Conservation (phyloP, 2,888 invertebrate genomes). For the Drosophila diplacantha region DNA sequence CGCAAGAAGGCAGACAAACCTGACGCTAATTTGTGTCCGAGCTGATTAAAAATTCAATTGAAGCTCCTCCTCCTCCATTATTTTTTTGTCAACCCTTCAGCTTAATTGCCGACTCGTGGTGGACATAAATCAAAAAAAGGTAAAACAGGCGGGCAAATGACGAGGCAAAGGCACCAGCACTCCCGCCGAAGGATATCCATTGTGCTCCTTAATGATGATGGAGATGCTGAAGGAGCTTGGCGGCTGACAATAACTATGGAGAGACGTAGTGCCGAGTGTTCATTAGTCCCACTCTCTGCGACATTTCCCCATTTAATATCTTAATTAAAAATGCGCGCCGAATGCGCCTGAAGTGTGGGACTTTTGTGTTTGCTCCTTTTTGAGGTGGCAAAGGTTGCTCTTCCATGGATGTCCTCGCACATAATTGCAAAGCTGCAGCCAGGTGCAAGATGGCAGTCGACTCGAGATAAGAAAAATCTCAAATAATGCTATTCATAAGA, state of each 20-base stretch:
- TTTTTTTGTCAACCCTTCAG: conserved; percentile 41
- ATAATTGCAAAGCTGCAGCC: conserved; percentile 49
- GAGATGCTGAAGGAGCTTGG: conserved; percentile 14
- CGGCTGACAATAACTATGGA: conserved; percentile 53
- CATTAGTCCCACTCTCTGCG: conserved; percentile 56
- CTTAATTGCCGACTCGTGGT: conserved; percentile 62
- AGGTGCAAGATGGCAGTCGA: conserved; percentile 25
- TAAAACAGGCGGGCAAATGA: conserved; percentile 54
- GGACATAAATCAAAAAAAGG: conserved; percentile 63
- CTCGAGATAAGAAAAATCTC: conserved; percentile 40
- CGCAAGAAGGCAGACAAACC: conserved; percentile 3
- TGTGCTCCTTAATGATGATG: conserved; percentile 64
- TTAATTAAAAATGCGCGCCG: conserved; percentile 65
- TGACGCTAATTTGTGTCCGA: conserved; percentile 65
- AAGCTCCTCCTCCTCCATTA: conserved; percentile 12
- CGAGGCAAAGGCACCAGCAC: conserved; percentile 28
- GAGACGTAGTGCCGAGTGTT: conserved; percentile 43
- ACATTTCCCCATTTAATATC: conserved; percentile 63
- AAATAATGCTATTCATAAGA: conserved; percentile 71
- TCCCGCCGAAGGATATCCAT: conserved; percentile 32
- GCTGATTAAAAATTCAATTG: conserved; percentile 71
- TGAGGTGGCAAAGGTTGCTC: conserved; percentile 24
- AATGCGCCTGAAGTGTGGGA: conserved; percentile 51
- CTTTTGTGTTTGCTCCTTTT: conserved; percentile 14
- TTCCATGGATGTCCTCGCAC: conserved; percentile 59